Evolutionary conservation across 2,888 invertebrate genomes (phyloP).

Genomic region (Achlya flavicornis): DNA sequence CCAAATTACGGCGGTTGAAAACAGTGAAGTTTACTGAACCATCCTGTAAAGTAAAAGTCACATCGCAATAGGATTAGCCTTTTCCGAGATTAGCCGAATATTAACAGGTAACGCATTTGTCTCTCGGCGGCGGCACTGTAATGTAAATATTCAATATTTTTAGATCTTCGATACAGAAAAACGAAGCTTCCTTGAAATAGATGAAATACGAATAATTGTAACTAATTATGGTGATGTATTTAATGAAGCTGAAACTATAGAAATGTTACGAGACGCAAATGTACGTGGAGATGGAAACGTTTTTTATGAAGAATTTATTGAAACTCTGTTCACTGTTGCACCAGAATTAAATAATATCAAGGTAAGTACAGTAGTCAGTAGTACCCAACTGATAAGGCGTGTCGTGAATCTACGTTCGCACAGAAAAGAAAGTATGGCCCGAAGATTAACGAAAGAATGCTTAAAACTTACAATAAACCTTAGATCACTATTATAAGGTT

Average conservation of each 20-base stretch:
- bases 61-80: too few relatives aligned
- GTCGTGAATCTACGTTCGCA: too few relatives aligned
- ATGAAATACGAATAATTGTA: constrained; percentile 58
- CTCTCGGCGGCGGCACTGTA: not conserved
- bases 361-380: constrained; percentile 41
- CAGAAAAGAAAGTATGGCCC: too few relatives aligned
- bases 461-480: too few relatives aligned
- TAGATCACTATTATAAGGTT: too few relatives aligned
- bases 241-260: constrained; percentile 52
- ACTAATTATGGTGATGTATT: constrained; percentile 56
- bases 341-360: constrained; percentile 65
- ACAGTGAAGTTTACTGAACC: too few relatives aligned
- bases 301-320: constrained; percentile 64
- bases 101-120: too few relatives aligned
- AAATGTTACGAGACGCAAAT: constrained; percentile 70
- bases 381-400: too few relatives aligned
- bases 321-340: constrained; percentile 64
- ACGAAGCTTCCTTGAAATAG: constrained; percentile 60
- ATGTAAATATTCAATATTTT: constrained; percentile 17
- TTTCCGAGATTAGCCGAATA: too few relatives aligned
- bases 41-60: too few relatives aligned
- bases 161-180: constrained; percentile 75
- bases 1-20: too few relatives aligned
- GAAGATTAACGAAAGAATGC: too few relatives aligned
- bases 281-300: constrained; percentile 69